A percentile compares a stretch with the other conserved stretches of the same genome.
Evolutionary conservation across 2,888 invertebrate species (phyloP).

Genomic region (Ochropacha duplaris): DNA sequence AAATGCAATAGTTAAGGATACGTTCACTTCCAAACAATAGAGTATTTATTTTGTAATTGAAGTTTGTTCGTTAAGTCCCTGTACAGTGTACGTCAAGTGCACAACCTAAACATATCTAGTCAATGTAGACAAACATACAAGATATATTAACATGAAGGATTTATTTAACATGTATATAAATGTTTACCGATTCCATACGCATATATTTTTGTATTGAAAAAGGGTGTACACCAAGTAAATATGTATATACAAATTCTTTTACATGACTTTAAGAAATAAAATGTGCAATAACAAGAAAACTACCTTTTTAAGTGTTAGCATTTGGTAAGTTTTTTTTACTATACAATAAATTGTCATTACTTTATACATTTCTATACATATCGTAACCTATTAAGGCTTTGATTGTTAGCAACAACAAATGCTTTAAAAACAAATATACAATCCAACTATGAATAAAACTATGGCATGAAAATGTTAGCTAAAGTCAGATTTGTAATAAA

Average conservation of each 20-base stretch:
- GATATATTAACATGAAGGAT: conserved; percentile 43
- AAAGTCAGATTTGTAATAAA: neutral
- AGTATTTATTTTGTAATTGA: conserved; percentile 72
- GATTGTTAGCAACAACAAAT: conserved; percentile 26
- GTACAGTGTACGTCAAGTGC: conserved; percentile 56
- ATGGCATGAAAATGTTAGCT: neutral
- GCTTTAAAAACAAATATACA: conserved; percentile 24
- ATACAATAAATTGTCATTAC: too few relatives aligned
- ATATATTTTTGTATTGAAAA: conserved; percentile 67
- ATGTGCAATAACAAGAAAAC: neutral
- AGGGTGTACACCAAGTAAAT: conserved; percentile 45
- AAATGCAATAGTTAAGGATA: conserved; percentile 77
- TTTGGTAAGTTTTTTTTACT: too few relatives aligned
- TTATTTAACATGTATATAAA: conserved; percentile 70
- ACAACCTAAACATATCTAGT: conserved; percentile 82
- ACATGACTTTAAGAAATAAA: conserved; percentile 15
- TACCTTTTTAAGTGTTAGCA: neutral
- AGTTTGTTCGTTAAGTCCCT: conserved; percentile 61
- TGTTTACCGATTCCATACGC: conserved; percentile 63
- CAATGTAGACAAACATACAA: conserved; percentile 67
- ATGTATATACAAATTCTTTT: conserved; percentile 40
- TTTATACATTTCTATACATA: conserved; percentile 12
- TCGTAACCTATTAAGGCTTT: conserved; percentile 28
- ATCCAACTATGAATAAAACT: conserved; percentile 13
- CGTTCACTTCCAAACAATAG: conserved; percentile 66